Evolutionary conservation across 2,113 vertebrate genomes (phyloP).

Genomic region (Eurystomus gularis): DNA sequence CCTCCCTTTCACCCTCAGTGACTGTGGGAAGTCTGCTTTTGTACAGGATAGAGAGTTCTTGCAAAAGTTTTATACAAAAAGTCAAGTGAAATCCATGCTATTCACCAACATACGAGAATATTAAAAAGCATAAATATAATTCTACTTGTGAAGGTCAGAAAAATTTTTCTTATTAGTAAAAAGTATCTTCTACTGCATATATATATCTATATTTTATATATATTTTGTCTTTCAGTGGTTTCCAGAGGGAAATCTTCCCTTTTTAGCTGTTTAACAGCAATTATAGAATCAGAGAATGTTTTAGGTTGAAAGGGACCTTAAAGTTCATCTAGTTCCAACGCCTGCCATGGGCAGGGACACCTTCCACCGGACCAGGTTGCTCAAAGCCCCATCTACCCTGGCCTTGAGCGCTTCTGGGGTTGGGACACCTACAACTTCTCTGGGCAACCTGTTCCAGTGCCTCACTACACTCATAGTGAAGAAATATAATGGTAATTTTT

Average conservation of each 20-base stretch:
- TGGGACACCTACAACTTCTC: background rate
- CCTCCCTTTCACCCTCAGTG: background rate
- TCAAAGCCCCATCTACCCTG: background rate
- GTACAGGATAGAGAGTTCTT: background rate
- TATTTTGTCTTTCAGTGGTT: background rate
- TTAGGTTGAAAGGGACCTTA: background rate
- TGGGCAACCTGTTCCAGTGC: background rate
- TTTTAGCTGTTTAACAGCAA: background rate
- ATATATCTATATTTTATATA: background rate
- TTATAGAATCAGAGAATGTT: background rate
- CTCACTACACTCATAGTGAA: background rate
- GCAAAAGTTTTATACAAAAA: background rate
- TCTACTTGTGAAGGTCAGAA: background rate
- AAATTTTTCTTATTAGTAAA: background rate
- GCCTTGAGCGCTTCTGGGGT: background rate
- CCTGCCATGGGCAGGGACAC: background rate
- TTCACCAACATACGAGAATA: background rate
- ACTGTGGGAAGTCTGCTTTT: background rate
- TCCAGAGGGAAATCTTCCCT: background rate
- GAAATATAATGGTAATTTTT: background rate
- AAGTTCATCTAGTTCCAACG: background rate
- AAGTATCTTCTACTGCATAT: background rate
- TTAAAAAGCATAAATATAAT: background rate
- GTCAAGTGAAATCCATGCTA: background rate
- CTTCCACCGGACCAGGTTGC: background rate